Base-by-base conservation (phyloP, 2,888 invertebrate species). In the Machimus atricapillus region DNA sequence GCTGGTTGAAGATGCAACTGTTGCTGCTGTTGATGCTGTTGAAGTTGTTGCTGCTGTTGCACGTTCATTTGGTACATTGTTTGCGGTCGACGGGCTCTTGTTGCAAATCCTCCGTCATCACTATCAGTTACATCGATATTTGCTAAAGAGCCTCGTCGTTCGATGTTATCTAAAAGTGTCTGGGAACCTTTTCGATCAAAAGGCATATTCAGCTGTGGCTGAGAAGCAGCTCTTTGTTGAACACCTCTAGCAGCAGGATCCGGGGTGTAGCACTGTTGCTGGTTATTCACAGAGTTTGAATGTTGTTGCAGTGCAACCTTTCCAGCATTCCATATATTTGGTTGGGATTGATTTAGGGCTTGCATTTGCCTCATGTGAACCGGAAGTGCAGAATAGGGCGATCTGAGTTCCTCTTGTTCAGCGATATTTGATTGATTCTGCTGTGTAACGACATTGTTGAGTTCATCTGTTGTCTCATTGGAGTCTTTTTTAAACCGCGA, bases 401-500 rank as follows among this genome's bases (percentile, higher is more conserved):
- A 89, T 93, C 93, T 81, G 90, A 91, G 89, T 88, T 87, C 90
- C 87, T 90, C 90, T 77, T 89, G 89, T 85, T 89, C 89, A 58
- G 89, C 46, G 88, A 89, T 16, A 91, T 91, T 78, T n/a, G 19
- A 9, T 46, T 87, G 74, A 81, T 88, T 87, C 77, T 87, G 88
- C 66, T 88, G 88, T 34, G 87, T 82, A 0, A 92, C 90, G 89
- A 94, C 89, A 87, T 90, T 90, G 77, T 89, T 89, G 0, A 89
- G 58, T 86, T 94, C 94, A 86, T 92, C 93, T 66, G 91, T 91
- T 87, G 93, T 93, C 37, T 94, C 94, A 86, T 93, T 93, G 73
- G 89, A 89, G 34, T 95, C 94, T 90, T 92, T 95, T 90, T 96
- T 96, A 91, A 97, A 96, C 90, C 95, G 94, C 91, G 95, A 96